phyloP scores from a whole-genome alignment of 2,888 invertebrate species.

The Phengaris alcon region DNA sequence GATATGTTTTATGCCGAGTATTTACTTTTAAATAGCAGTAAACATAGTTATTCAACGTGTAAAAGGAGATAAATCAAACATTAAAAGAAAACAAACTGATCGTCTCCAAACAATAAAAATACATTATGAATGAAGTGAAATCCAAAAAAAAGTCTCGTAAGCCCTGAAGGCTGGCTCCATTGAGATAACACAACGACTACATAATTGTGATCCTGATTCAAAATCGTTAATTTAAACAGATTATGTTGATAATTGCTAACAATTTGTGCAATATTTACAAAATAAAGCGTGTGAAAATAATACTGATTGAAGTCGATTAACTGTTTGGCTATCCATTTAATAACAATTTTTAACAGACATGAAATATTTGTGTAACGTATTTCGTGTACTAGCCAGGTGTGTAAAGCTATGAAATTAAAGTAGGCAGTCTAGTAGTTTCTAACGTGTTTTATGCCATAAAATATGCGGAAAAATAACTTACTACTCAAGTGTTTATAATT shows the following conservation, averaged over 20 bases:
- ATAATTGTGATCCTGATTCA: conserved; percentile 44
- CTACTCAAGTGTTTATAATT: not conserved
- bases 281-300: conserved; percentile 17
- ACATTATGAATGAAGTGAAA: conserved; percentile 76
- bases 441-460: not conserved
- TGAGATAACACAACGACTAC: conserved; percentile 49
- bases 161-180: conserved; percentile 64
- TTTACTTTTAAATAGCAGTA: not conserved
- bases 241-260: not conserved
- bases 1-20: not conserved
- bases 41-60: not conserved
- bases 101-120: conserved; percentile 41
- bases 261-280: conserved; percentile 1
- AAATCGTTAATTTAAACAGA: conserved; percentile 54
- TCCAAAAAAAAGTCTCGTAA: conserved; percentile 67
- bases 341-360: conserved; percentile 13
- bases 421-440: conserved; percentile 6
- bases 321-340: not conserved
- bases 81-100: conserved; percentile 32
- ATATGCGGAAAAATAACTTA: not conserved
- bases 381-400: conserved; percentile 14
- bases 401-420: conserved; percentile 9
- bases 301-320: not conserved
- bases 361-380: conserved; percentile 3
- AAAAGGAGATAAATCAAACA: not conserved